phyloP scores from a whole-genome alignment of 2,797 vertebrate species.

The Odontamblyopus rebecca region DNA sequence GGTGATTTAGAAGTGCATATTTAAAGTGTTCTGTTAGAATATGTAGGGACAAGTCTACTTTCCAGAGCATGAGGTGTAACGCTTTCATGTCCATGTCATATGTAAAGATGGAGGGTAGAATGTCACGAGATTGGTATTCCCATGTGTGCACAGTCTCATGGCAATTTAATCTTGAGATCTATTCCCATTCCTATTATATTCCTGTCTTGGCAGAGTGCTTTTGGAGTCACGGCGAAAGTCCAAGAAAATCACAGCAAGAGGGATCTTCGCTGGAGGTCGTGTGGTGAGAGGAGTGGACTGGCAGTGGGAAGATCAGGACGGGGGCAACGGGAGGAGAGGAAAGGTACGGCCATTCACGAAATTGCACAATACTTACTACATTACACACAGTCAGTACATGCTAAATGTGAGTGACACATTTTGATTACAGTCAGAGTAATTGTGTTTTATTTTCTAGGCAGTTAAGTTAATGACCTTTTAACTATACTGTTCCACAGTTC shows the following conservation, averaged over 20 bases:
- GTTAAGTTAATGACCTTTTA: neutral
- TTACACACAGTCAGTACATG: neutral
- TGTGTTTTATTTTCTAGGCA: neutral
- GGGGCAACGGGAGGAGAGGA: slow-evolving; percentile 95
- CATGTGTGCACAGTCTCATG: too few species aligned
- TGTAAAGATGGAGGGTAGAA: too few species aligned
- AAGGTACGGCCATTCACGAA: slow-evolving; percentile 81
- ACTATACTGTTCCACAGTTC: neutral
- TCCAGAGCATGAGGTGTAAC: too few species aligned
- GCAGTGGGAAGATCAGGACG: slow-evolving; percentile 99
- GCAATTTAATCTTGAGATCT: too few species aligned
- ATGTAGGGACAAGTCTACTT: too few species aligned
- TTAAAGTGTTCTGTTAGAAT: too few species aligned
- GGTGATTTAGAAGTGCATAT: too few species aligned
- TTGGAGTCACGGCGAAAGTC: slow-evolving; percentile 98
- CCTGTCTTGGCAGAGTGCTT: slow-evolving; percentile 82
- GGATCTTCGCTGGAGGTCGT: slow-evolving; percentile 95
- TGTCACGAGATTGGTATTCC: too few species aligned
- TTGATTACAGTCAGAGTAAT: neutral
- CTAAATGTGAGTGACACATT: neutral
- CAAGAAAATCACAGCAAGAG: slow-evolving; percentile 98
- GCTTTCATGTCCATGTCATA: too few species aligned
- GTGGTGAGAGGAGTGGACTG: slow-evolving; percentile 98
- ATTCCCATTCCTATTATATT: too few species aligned
- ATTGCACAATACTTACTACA: neutral